A percentile compares a stretch with the other conserved stretches of the same genome.
These are phyloP conservation scores for Drosophila arizonae DNA, from an alignment of 1,140 invertebrate genomes.

Conservation along the genomic window DNA sequence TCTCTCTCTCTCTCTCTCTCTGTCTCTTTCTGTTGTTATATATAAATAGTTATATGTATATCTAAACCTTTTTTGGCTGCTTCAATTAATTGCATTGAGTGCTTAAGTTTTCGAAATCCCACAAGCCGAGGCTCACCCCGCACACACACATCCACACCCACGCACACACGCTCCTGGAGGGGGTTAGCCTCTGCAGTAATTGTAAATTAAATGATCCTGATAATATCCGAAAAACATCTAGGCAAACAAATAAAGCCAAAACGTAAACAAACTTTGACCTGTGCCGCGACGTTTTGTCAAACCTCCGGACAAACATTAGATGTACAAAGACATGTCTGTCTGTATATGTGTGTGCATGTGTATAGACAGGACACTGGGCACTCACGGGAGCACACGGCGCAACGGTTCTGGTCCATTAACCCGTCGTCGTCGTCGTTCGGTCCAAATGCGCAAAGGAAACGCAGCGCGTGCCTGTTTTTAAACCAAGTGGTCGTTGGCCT, in stretches of 20 bases:
- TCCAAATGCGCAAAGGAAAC: constrained; percentile 39
- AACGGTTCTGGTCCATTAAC: constrained; percentile 82
- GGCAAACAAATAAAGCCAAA: constrained; percentile 66
- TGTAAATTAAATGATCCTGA: constrained; percentile 82
- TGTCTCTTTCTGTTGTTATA: background rate
- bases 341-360: background rate
- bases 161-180: constrained; percentile 10
- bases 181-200: constrained; percentile 50
- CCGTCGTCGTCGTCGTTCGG: constrained; percentile 57
- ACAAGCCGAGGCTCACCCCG: constrained; percentile 17
- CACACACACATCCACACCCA: constrained; percentile 6
- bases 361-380: constrained; percentile 36
- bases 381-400: constrained; percentile 73
- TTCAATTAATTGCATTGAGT: constrained; percentile 47
- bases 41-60: constrained; percentile 1
- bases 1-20: background rate
- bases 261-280: constrained; percentile 76
- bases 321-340: background rate
- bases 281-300: constrained; percentile 45
- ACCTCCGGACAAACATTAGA: constrained; percentile 16
- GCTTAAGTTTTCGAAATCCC: constrained; percentile 36
- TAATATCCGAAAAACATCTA: constrained; percentile 81
- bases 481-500: constrained; percentile 18
- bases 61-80: constrained; percentile 15
- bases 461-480: constrained; percentile 38